These are phyloP conservation scores for Ceratosolen fusciceps DNA, from an alignment of 1,140 invertebrate species.

Conservation along the genomic window DNA sequence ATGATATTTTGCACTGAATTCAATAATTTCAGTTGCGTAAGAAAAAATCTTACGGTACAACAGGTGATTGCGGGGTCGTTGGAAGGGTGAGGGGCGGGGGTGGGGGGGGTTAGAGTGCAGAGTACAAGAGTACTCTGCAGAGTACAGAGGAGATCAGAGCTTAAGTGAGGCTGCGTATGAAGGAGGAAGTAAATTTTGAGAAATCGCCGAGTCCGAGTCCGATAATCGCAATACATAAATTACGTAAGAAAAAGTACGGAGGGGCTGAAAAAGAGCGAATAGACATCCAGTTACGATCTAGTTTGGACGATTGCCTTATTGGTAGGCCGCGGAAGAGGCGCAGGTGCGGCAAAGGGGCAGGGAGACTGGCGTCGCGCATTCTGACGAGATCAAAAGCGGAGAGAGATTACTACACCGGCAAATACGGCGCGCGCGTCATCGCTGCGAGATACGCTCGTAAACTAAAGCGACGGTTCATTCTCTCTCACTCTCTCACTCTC, in stretches of 20 bases:
- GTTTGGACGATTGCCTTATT: neutral
- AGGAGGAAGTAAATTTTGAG: neutral
- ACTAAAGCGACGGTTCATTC: slow-evolving; percentile 20
- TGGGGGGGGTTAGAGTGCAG: too few species aligned
- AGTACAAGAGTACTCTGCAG: too few species aligned
- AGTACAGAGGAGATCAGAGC: too few species aligned
- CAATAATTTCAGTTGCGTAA: too few species aligned
- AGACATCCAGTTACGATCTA: neutral
- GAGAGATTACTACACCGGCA: slow-evolving; percentile 1
- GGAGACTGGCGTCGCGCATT: slow-evolving; percentile 23
- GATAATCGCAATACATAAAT: neutral
- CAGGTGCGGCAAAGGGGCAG: slow-evolving; percentile 12
- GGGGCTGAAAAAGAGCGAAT: neutral
- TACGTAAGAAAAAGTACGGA: neutral
- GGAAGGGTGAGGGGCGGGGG: too few species aligned
- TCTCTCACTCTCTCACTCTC: neutral
- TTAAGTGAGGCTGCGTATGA: neutral
- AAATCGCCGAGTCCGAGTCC: too few species aligned
- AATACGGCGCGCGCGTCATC: slow-evolving; percentile 19
- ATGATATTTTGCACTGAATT: too few species aligned
- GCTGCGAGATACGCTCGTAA: slow-evolving; percentile 21
- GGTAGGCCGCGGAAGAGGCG: neutral
- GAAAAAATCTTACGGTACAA: too few species aligned
- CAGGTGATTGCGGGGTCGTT: too few species aligned
- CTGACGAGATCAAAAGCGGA: slow-evolving; percentile 28